Percentiles rank a stretch among this genome's conserved stretches.
Conservation (phyloP, 2,797 vertebrate species). For the Galaxias olidus region DNA sequence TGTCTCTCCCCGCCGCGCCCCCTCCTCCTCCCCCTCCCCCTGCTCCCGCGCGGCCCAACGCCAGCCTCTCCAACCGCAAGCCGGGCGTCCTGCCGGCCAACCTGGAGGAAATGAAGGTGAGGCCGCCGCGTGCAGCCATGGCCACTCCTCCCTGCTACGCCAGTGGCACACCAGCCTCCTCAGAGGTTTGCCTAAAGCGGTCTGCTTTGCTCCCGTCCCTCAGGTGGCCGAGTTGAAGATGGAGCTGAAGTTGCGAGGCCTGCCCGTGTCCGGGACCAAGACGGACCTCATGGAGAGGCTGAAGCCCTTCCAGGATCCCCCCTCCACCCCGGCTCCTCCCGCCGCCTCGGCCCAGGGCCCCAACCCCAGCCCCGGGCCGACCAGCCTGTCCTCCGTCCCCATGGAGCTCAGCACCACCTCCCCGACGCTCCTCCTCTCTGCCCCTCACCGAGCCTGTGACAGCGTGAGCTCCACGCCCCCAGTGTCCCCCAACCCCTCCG, state of each 20-base stretch:
- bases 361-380: slow-evolving; percentile 49
- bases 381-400: slow-evolving; percentile 66
- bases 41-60: slow-evolving; percentile 69
- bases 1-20: slow-evolving; percentile 70
- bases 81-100: slow-evolving; percentile 89
- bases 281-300: slow-evolving; percentile 93
- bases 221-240: slow-evolving; percentile 96
- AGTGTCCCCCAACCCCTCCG: slow-evolving; percentile 80
- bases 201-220: background rate
- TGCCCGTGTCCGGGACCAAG: slow-evolving; percentile 97
- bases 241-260: slow-evolving; percentile 91
- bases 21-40: slow-evolving; percentile 52
- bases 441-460: slow-evolving; percentile 57
- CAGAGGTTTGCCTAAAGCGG: background rate
- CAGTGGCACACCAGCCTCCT: background rate
- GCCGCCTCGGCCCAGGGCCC: slow-evolving; percentile 44
- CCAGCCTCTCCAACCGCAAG: slow-evolving; percentile 78
- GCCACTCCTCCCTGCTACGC: background rate
- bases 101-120: slow-evolving; percentile 97
- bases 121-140: background rate
- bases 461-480: slow-evolving; percentile 78
- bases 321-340: slow-evolving; percentile 39
- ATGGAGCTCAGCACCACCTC: slow-evolving; percentile 69
- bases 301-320: slow-evolving; percentile 87
- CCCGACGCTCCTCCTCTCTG: slow-evolving; percentile 54